These are phyloP conservation scores for Nematolebias whitei DNA, from an alignment of 2,113 vertebrate genomes.

Conservation along the genomic window DNA sequence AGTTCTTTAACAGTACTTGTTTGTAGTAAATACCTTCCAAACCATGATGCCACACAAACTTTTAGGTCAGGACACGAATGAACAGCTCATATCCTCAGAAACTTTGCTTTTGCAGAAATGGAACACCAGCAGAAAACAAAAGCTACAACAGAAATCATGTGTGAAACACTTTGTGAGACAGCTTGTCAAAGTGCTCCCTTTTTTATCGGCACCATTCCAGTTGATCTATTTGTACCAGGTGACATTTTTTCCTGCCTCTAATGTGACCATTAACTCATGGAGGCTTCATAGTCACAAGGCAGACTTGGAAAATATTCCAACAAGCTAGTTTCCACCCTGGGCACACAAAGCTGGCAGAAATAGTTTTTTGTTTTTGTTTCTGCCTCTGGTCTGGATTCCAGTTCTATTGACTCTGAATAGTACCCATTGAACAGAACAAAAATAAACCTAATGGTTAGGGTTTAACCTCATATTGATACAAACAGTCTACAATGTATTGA, in stretches of 20 bases:
- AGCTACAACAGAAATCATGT: background rate
- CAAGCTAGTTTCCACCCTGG: constrained; percentile 69
- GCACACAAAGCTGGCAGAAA: constrained; percentile 48
- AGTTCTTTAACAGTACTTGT: no score
- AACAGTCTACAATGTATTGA: background rate
- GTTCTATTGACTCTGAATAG: background rate
- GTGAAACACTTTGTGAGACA: constrained; percentile 1
- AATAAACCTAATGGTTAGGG: background rate
- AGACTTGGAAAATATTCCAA: constrained; percentile 75
- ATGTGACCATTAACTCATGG: constrained; percentile 30
- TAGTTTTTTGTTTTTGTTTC: background rate
- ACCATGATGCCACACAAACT: no score
- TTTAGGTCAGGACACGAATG: background rate
- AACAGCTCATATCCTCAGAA: background rate
- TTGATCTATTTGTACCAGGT: constrained; percentile 30
- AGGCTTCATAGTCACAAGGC: constrained; percentile 67
- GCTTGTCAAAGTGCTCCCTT: constrained; percentile 10
- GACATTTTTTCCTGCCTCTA: constrained; percentile 4
- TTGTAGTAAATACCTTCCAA: background rate
- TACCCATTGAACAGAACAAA: constrained; percentile 8
- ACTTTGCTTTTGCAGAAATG: constrained; percentile 1
- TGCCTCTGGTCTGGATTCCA: constrained; percentile 48
- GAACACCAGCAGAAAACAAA: background rate
- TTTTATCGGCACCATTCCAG: constrained; percentile 43
- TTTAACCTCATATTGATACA: background rate